Conservation (phyloP, 2,888 invertebrate genomes). For the Tiphia femorata region DNA sequence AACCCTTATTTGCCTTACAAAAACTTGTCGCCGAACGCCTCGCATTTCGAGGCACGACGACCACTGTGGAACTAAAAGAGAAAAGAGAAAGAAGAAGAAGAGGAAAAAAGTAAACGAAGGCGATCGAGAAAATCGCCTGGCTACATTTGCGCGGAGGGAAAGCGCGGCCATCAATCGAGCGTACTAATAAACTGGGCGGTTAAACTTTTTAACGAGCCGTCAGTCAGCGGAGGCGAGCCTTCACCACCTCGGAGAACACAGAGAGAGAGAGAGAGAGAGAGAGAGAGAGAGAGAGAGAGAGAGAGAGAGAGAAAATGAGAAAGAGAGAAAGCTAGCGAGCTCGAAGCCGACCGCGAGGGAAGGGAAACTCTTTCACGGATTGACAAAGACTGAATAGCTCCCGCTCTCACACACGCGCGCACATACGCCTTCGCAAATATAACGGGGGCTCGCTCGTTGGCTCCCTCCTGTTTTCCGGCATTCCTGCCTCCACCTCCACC, state of each 20-base stretch:
- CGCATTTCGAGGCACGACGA: no score
- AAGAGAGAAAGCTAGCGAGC: background rate
- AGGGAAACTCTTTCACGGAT: background rate
- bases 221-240: constrained; percentile 46
- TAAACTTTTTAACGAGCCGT: constrained; percentile 65
- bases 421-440: background rate
- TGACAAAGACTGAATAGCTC: background rate
- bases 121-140: constrained; percentile 7
- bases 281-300: background rate
- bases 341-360: no score
- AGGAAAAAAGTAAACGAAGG: constrained; percentile 15
- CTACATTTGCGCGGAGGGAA: background rate
- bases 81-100: background rate
- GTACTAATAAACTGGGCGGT: constrained; percentile 55
- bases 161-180: constrained; percentile 18
- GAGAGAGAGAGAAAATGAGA: background rate
- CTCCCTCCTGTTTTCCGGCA: background rate
- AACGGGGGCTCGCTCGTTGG: background rate
- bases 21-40: no score
- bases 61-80: background rate
- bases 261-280: constrained; percentile 1
- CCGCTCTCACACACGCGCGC: background rate
- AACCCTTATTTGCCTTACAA: no score
- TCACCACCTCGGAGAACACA: constrained; percentile 29
- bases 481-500: background rate